Base-by-base conservation (phyloP, 2,888 invertebrate species). In the Scaptomyza reducta region DNA sequence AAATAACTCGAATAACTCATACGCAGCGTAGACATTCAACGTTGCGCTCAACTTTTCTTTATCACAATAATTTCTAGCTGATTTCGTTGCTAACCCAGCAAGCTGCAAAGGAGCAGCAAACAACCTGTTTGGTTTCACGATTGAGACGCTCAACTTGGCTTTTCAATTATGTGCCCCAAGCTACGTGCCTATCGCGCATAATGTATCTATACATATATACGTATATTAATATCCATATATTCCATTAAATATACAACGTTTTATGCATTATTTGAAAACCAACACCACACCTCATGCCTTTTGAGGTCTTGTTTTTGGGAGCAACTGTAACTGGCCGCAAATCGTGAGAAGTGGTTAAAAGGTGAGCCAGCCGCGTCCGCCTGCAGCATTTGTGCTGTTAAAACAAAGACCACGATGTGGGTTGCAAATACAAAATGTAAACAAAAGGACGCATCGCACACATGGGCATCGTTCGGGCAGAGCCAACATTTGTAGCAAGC, bases 51-150 rank as follows among this genome's bases (percentile, higher is more conserved):
- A 61, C 70, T 72, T 74, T 77, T 85, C 83, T 75, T 84, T 83
- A 85, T 85, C 81, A 84, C 81, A 83, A 84, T 84, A 80, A 84
- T 84, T 85, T 84, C 79, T 81, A 81, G 81, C 65, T 85, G 83
- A 85, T 77, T 85, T 80, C 81, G 77, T 85, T 77, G 74, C 60
- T 38, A 33, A 6, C 33, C 49, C 22, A 22, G 27, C 5, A 27
- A 58, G 45, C 51, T 51, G 25, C 40, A 16, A 46, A 46, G 14
- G 9, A 42, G 38, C 40, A 56, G 40, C 27, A 33, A 72, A 56
- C 62, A 70, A 79, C 78, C 70, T 72, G 74, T 79, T 77, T 59
- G 68, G 45, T 18, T 54, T 53, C 54, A 59, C 80, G 70, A 83
- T 85, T 85, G 85, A 83, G 77, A 74, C 74, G 82, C 80, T 62